Base-by-base conservation (phyloP, 1,140 invertebrate genomes). In the Caerostris extrusa region DNA sequence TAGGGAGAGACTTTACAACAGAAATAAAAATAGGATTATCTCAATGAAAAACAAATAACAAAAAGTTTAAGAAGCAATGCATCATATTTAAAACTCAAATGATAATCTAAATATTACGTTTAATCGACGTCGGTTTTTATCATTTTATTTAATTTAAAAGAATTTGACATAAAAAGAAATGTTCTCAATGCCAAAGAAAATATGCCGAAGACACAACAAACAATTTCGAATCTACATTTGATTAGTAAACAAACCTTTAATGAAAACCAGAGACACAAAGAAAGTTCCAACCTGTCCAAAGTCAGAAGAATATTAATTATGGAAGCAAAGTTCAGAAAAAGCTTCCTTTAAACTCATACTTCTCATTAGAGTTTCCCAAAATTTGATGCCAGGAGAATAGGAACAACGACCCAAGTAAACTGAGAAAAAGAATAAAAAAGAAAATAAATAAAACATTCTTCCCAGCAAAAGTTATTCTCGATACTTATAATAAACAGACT, bases 401-500 rank as follows among this genome's bases (percentile, higher is more conserved):
- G 5, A 53, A 53, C 53, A 64, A 61, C 56, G 3, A 81, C 34
- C 71, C n/a, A 56, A 56, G 19, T 5, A 81, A 91, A 67, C 10
- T 6, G 55, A 90, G 55, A 55, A 69, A 69, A 69, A 53, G 69
- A 8, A 55, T 50, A n/a, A n/a, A n/a, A n/a, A n/a, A 34, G 34
- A 34, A 34, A 64, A 64, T 64, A 64, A 64, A 64, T 4, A 64
- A 64, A 64, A 64, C 12, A 64, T 14, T 64, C 7, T 64, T 64
- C 14, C 64, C 17, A 14, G 34, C 12, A 56, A 90, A 91, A 91
- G 71, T 81, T 81, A 91, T 58, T 53, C 34, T 58, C 19, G 89
- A 91, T 91, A 91, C 89, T 91, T 77, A 56, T 19, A 50, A 91
- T 91, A 91, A 91, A 91, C 69, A 91, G 69, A 81, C 69, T 91